phyloP scores from a whole-genome alignment of 2,113 vertebrate species.

The Labrus mixtus region DNA sequence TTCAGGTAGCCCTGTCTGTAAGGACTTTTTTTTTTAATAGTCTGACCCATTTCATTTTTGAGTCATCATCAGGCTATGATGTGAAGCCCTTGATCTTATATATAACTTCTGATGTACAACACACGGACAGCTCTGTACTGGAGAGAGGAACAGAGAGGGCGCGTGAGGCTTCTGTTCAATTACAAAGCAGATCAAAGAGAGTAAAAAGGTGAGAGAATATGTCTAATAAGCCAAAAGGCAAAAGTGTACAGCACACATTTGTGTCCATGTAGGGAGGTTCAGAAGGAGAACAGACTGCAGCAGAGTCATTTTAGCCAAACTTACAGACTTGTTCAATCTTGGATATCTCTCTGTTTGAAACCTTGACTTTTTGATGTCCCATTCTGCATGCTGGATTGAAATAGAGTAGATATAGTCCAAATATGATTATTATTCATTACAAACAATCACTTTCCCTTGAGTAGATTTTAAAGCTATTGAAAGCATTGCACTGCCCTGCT shows the following conservation, averaged over 20 bases:
- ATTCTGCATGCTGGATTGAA: constrained; percentile 11
- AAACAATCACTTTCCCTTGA: neutral
- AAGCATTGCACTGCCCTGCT: constrained; percentile 16
- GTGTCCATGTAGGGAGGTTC: constrained; percentile 23
- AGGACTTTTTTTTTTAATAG: neutral
- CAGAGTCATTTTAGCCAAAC: neutral
- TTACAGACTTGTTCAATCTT: constrained; percentile 8
- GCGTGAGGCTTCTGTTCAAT: constrained; percentile 21
- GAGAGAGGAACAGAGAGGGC: neutral
- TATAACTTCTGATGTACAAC: constrained; percentile 44
- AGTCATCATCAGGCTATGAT: constrained; percentile 32
- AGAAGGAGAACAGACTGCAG: constrained; percentile 11
- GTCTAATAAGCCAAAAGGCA: constrained; percentile 44
- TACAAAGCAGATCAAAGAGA: constrained; percentile 46
- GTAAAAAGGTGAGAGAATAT: constrained; percentile 39
- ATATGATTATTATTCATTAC: constrained; percentile 8
- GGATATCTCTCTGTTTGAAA: constrained; percentile 1
- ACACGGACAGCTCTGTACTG: constrained; percentile 20
- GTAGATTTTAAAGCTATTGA: neutral
- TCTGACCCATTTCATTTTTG: constrained; percentile 25
- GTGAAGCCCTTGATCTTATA: constrained; percentile 49
- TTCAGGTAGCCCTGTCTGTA: neutral
- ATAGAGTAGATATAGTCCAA: constrained; percentile 1
- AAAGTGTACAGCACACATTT: constrained; percentile 13
- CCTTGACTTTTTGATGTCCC: constrained; percentile 3